phyloP scores from a whole-genome alignment of 2,797 vertebrate genomes.

The Coendou prehensilis region DNA sequence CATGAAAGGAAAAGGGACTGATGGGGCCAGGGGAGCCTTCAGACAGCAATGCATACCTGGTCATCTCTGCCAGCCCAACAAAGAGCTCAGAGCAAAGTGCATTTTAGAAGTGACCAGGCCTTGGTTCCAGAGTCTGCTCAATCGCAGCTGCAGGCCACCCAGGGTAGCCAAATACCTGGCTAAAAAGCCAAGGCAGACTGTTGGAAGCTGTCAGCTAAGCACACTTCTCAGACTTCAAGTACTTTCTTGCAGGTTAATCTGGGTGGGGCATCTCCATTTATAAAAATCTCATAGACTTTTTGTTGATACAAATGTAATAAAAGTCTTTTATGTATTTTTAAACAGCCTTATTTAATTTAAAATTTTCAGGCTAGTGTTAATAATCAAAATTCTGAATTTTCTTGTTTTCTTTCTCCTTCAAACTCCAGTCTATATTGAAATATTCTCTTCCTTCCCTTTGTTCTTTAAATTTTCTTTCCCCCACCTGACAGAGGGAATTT shows the following conservation, averaged over 20 bases:
- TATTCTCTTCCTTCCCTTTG: background rate
- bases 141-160: rapidly evolving
- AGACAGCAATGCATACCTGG: background rate
- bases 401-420: background rate
- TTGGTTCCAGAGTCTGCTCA: background rate
- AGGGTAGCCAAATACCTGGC: background rate
- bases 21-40: background rate
- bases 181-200: background rate
- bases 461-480: background rate
- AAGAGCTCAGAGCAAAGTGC: background rate
- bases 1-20: background rate
- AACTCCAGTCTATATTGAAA: background rate
- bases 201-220: background rate
- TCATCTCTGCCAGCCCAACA: background rate
- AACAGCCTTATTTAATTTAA: slow-evolving; percentile 13
- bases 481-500: background rate
- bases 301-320: background rate
- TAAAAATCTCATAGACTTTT: background rate
- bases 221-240: background rate
- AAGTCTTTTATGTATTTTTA: background rate
- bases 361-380: background rate
- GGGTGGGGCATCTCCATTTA: background rate
- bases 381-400: slow-evolving; percentile 12
- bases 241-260: background rate
- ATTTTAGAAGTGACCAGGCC: background rate